Base-by-base conservation (phyloP, 1,140 invertebrate species). In the Rhagoletis zephyria region DNA sequence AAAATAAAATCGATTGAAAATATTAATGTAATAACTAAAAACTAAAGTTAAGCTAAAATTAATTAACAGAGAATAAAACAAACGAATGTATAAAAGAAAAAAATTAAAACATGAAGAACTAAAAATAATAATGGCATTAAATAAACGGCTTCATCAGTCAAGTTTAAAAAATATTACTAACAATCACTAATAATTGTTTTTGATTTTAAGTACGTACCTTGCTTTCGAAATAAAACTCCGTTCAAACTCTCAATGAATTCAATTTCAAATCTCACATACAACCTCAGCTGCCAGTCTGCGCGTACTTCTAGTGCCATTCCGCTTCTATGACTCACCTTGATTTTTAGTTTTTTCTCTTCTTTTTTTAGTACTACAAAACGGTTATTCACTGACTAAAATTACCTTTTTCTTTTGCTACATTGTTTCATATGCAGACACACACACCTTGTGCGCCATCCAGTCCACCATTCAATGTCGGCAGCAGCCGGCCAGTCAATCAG, bases 281-380 rank as follows among this genome's bases (percentile, higher is more conserved):
- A 51, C 70, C 70, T 51, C 70, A 51, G 45, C 14, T 74, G 70
- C 14, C 45, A 6, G 10, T 74, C 4, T 45, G 16, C 14, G 45
- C 4, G 70, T 30, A 48, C 14, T 48, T 48, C 40, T 42, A 74
- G 70, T n/a, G 70, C 14, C 70, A 74, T 74, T n/a, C 70, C n/a
- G 16, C n/a, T 48, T 10, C 42, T 16, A 74, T 74, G 70, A 74
- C 70, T 74, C 70, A 74, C 40, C 70, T 74, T 48, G 30, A 48
- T 45, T 4, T 74, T 74, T 14, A n/a, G 16, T 48, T 74, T 45
- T 48, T 42, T 16, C n/a, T 74, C 1, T 51, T 48, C 42, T 45
- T 74, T 74, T 74, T 48, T 74, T 42, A 2, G 6, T 51, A 45
- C 45, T 51, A 16, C n/a, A 30, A 67, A 67, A 67, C 30, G n/a